phyloP scores from a whole-genome alignment of 2,113 vertebrate species.

The Helogale parvula region DNA sequence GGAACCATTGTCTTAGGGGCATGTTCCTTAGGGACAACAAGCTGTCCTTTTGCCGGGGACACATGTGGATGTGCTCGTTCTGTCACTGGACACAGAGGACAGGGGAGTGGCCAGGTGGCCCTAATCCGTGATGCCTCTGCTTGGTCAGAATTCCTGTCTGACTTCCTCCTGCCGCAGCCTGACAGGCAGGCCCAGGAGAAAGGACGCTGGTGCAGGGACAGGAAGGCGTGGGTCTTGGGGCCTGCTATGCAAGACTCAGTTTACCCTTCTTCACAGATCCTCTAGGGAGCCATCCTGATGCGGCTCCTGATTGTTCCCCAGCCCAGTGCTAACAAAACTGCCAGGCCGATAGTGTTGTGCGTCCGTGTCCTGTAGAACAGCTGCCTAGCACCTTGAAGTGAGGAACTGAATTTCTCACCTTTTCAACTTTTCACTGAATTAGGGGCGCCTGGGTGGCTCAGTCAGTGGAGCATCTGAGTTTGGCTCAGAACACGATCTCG shows the following conservation, averaged over 20 bases:
- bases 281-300: not conserved
- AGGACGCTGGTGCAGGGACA: not conserved
- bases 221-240: not conserved
- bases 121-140: not conserved
- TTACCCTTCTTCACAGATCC: rapidly evolving
- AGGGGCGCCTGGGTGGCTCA: too few relatives aligned
- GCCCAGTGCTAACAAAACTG: not conserved
- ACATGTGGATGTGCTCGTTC: rapidly evolving
- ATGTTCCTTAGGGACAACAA: not conserved
- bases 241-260: rapidly evolving
- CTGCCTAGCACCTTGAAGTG: not conserved
- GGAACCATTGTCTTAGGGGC: not conserved
- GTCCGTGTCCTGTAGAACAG: not conserved
- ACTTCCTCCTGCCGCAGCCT: not conserved
- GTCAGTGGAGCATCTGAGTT: too few relatives aligned
- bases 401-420: not conserved
- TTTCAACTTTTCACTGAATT: not conserved
- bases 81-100: rapidly evolving
- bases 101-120: not conserved
- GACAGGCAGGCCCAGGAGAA: not conserved
- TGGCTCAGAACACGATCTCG: too few relatives aligned
- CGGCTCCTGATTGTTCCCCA: rapidly evolving
- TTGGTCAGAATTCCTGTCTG: not conserved
- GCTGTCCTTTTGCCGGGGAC: not conserved
- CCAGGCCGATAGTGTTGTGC: rapidly evolving